phyloP scores from a whole-genome alignment of 2,797 vertebrate genomes.

The Amblyraja radiata region DNA sequence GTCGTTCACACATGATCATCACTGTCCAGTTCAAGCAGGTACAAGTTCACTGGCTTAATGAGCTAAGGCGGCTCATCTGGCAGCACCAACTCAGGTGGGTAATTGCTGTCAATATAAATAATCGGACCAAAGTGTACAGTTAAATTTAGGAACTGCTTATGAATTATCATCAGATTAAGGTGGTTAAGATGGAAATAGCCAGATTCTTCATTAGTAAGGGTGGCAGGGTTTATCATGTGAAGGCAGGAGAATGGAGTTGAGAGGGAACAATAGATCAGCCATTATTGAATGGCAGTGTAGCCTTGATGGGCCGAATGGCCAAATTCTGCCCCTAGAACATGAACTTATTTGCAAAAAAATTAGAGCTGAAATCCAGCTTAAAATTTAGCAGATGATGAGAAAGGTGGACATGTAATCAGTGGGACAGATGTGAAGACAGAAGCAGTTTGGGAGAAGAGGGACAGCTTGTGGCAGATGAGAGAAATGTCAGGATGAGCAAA shows the following conservation, averaged over 20 bases:
- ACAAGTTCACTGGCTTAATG: background rate
- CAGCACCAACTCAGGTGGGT: background rate
- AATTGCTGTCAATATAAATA: background rate
- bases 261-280: too few relatives aligned
- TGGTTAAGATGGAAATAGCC: too few relatives aligned
- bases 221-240: too few relatives aligned
- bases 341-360: too few relatives aligned
- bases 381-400: background rate
- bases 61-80: background rate
- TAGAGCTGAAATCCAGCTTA: too few relatives aligned
- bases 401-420: background rate
- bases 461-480: background rate
- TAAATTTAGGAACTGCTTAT: background rate
- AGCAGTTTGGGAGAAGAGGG: background rate
- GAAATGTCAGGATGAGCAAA: too few relatives aligned
- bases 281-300: too few relatives aligned
- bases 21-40: conserved; percentile 77
- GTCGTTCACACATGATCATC: conserved; percentile 78
- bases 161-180: too few relatives aligned
- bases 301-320: too few relatives aligned
- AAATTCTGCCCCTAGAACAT: too few relatives aligned
- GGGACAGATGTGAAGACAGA: background rate
- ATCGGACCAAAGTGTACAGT: background rate
- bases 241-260: too few relatives aligned
- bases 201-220: too few relatives aligned